Evolutionary conservation across 2,797 vertebrate genomes (phyloP).

Genomic region (Myoxocephalus aenaeus): DNA sequence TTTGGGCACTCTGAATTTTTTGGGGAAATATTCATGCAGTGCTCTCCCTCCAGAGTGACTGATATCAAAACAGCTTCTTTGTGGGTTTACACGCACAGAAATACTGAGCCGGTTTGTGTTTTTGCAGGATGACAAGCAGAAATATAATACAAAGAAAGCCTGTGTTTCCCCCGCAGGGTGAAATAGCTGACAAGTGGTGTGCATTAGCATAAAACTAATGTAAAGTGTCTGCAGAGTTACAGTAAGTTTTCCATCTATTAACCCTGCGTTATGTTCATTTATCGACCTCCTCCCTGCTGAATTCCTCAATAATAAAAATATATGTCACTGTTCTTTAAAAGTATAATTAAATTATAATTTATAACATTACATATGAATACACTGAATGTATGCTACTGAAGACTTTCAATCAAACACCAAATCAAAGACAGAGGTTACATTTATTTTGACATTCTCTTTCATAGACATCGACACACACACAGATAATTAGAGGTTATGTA

Average conservation of each 20-base stretch:
- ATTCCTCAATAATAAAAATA: slow-evolving; percentile 46
- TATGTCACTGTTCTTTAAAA: slow-evolving; percentile 23
- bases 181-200: slow-evolving; percentile 62
- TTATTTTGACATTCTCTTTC: slow-evolving; percentile 7
- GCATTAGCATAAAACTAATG: slow-evolving; percentile 83
- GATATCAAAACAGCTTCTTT: slow-evolving; percentile 74
- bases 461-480: background rate
- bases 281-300: slow-evolving; percentile 43
- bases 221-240: slow-evolving; percentile 65
- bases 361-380: background rate
- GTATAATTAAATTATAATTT: background rate
- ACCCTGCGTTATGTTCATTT: slow-evolving; percentile 68
- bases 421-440: background rate
- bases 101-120: slow-evolving; percentile 65
- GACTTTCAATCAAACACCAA: background rate
- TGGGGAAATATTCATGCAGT: slow-evolving; percentile 46
- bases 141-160: slow-evolving; percentile 73
- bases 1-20: slow-evolving; percentile 40
- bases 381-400: background rate
- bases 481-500: background rate
- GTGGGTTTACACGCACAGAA: slow-evolving; percentile 57
- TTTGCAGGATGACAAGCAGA: slow-evolving; percentile 67
- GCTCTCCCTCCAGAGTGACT: slow-evolving; percentile 62
- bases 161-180: slow-evolving; percentile 67
- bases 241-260: slow-evolving; percentile 75